phyloP scores from a whole-genome alignment of 2,888 invertebrate species.

The Alentia gelatinosa region DNA sequence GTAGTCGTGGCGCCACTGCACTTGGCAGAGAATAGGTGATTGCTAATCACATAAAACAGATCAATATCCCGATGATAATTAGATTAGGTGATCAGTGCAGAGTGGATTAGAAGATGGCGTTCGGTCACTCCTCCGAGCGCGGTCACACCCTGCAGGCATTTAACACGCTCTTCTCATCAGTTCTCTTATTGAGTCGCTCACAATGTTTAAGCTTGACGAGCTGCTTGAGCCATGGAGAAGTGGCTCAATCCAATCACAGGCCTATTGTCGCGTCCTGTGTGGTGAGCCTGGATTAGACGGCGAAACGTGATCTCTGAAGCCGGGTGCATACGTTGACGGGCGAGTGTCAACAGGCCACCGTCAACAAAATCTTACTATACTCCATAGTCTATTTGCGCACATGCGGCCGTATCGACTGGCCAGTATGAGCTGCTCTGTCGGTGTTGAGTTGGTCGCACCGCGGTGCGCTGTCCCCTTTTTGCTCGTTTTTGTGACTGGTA shows the following conservation, averaged over 20 bases:
- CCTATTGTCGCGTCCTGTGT: too few relatives aligned
- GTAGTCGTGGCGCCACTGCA: neutral
- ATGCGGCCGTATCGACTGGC: neutral
- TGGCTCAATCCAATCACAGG: neutral
- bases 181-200: neutral
- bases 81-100: neutral
- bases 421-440: neutral
- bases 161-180: slow-evolving; percentile 9
- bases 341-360: neutral
- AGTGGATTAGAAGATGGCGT: neutral
- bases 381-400: too few relatives aligned
- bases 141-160: neutral
- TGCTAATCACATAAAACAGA: slow-evolving; percentile 26
- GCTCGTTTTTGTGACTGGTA: neutral
- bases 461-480: neutral
- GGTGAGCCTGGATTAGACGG: too few relatives aligned
- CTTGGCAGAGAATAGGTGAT: neutral
- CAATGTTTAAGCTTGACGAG: neutral
- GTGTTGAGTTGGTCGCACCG: neutral
- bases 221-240: neutral
- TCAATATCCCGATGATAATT: slow-evolving; percentile 47
- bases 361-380: neutral
- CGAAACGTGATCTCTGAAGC: too few relatives aligned
- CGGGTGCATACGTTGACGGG: too few relatives aligned
- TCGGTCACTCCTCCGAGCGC: neutral